Base-by-base conservation (phyloP, 1,140 invertebrate genomes). In the Tetraneura akinire region DNA sequence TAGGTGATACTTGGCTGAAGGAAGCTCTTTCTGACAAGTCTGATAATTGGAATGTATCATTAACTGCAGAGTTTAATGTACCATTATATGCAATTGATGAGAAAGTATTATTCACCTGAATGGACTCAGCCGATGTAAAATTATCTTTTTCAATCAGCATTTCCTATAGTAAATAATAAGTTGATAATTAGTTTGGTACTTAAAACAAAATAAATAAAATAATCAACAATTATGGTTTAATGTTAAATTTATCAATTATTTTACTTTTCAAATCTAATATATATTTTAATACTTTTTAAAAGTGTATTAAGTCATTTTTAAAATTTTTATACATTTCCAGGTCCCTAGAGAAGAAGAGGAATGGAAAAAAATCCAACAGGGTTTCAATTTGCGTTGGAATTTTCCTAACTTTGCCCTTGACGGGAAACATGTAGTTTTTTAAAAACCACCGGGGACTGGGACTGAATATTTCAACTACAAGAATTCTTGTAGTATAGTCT, bases 381-480 rank as follows among this genome's bases (percentile, higher is more conserved):
- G n/a, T n/a, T n/a, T n/a, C n/a, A n/a, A n/a, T n/a, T n/a, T n/a
- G n/a, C n/a, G n/a, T 81, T 88, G 86, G 85, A 85, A 86, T 83
- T 87, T 88, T 83, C 87, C 87, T 18, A 84, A 86, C 66, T 87
- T 86, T 47, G 85, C 86, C 9, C 82, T 89, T 14, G 86, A 88
- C 83, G 86, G 86, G n/a, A 88, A 88, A 83, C 86, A 87, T 83
- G 82, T 87, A 47, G 82, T 80, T 74, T 84, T 87, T 73, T 82
- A 84, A 80, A 66, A 78, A 74, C n/a, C 86, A 62, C 80, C 81
- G 64, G 83, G 85, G 64, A 82, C 82, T 83, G 85, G 85, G 74
- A 85, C 85, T 13, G 74, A 83, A n/a, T 87, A 85, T 81, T 88
- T 84, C 82, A 89, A 88, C 82, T 89, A 88, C 82, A 89, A 89